These are phyloP conservation scores for Metopolophium dirhodum DNA, from an alignment of 1,140 invertebrate species.

Conservation along the genomic window DNA sequence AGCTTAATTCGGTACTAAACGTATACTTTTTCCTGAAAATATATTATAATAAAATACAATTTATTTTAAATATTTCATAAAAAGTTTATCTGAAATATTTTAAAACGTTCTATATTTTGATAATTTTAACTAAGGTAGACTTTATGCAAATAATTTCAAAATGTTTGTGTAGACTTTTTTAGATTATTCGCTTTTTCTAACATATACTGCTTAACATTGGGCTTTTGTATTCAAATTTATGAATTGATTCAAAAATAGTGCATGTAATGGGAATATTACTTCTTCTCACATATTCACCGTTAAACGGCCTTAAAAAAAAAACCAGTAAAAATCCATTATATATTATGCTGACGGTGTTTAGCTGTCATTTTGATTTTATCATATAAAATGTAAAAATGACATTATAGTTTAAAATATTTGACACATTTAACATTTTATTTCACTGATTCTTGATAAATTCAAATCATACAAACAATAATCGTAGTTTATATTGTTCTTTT, in stretches of 20 bases:
- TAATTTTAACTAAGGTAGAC: neutral
- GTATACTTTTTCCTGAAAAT: neutral
- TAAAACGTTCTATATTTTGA: neutral
- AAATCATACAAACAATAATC: neutral
- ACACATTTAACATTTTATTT: neutral
- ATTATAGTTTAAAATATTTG: slow-evolving; percentile 1
- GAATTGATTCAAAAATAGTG: neutral
- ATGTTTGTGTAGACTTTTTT: neutral
- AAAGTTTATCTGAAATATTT: neutral
- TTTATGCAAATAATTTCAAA: neutral
- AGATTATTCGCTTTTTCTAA: neutral
- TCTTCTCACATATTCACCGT: neutral
- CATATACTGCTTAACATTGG: neutral
- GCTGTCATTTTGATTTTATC: neutral
- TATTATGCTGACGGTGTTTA: neutral
- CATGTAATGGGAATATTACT: neutral
- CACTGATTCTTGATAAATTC: neutral
- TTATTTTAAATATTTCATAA: too few species aligned
- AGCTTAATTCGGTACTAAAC: neutral
- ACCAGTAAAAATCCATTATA: neutral
- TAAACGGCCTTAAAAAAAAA: neutral
- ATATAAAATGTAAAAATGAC: neutral
- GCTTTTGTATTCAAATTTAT: neutral
- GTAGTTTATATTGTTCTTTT: neutral
- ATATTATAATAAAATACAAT: neutral